Conservation (phyloP, 2,113 vertebrate genomes). For the Reinhardtius hippoglossoides region DNA sequence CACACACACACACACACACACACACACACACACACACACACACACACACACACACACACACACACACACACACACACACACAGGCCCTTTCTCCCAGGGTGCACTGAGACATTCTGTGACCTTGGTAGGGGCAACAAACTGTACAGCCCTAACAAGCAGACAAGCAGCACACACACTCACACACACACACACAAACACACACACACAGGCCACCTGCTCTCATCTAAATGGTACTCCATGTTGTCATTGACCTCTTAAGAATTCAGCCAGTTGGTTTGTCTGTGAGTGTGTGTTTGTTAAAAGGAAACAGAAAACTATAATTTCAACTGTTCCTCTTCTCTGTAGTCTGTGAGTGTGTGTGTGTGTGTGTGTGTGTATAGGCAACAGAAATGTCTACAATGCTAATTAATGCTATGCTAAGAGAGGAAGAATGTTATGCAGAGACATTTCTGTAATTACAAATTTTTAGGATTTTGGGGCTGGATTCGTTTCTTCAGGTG, state of each 20-base stretch:
- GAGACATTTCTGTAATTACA: constrained; percentile 47
- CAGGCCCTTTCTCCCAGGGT: constrained; percentile 23
- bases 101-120: constrained; percentile 59
- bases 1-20: neutral
- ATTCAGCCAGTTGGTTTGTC: constrained; percentile 32
- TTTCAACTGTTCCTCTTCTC: no score
- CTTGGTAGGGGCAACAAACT: constrained; percentile 57
- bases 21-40: constrained; percentile 40
- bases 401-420: constrained; percentile 15
- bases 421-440: constrained; percentile 12
- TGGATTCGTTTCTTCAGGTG: constrained; percentile 26
- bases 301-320: neutral
- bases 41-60: neutral
- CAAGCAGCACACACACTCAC: neutral
- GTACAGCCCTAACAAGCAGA: constrained; percentile 47
- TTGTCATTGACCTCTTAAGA: constrained; percentile 47
- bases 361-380: constrained; percentile 2
- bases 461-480: constrained; percentile 7
- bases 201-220: constrained; percentile 36
- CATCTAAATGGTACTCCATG: constrained; percentile 36
- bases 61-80: constrained; percentile 36
- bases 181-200: neutral
- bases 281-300: neutral
- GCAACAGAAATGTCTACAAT: constrained; percentile 19
- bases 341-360: neutral